These are phyloP conservation scores for Catocala nupta DNA, from an alignment of 2,888 invertebrate species.

Conservation along the genomic window DNA sequence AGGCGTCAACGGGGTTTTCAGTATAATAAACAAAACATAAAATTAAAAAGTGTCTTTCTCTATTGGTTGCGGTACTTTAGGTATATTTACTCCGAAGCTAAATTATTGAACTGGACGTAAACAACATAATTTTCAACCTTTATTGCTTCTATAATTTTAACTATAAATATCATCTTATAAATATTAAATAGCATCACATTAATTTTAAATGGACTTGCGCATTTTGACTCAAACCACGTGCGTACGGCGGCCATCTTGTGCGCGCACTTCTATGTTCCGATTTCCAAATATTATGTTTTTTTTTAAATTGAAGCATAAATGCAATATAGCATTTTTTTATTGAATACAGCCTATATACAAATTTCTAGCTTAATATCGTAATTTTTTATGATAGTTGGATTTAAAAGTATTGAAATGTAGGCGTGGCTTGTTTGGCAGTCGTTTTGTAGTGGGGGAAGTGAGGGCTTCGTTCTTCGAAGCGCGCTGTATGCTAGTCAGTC, in stretches of 20 bases:
- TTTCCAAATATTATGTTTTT: conserved; percentile 5
- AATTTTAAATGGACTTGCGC: conserved; percentile 56
- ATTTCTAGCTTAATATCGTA: background rate
- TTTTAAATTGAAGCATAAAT: too few relatives aligned
- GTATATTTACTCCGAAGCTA: background rate
- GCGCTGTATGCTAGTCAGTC: conserved; percentile 63
- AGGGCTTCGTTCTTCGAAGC: conserved; percentile 71
- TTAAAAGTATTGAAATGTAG: conserved; percentile 47
- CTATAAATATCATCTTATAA: conserved; percentile 26
- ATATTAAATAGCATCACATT: conserved; percentile 27
- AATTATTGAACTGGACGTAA: conserved; percentile 12
- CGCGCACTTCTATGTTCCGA: conserved; percentile 22
- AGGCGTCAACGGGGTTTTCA: too few relatives aligned
- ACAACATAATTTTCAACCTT: conserved; percentile 9
- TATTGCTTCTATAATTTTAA: conserved; percentile 15
- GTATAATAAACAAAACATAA: background rate
- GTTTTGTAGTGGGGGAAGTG: conserved; percentile 52
- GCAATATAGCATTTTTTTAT: too few relatives aligned
- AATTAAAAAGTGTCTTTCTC: background rate
- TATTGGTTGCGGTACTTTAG: background rate
- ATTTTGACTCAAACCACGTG: conserved; percentile 47
- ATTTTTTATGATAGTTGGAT: background rate
- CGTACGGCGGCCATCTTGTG: conserved; percentile 34
- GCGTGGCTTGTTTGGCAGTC: conserved; percentile 45
- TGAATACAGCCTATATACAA: background rate